phyloP scores from a whole-genome alignment of 2,797 vertebrate genomes.

The Typhlichthys subterraneus region DNA sequence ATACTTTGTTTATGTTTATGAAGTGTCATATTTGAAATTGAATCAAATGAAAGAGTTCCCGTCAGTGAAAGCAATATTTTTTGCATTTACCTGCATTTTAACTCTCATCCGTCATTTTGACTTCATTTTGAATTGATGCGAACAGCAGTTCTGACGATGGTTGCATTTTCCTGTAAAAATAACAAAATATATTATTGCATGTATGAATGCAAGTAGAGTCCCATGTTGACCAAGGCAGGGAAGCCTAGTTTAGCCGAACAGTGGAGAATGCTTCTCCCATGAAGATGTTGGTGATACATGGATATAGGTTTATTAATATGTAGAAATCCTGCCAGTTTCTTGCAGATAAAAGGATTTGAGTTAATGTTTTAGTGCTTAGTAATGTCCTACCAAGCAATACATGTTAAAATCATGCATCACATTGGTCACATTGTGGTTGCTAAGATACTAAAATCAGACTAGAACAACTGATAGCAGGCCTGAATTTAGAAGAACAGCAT shows the following conservation, averaged over 20 bases:
- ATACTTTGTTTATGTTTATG: conserved; percentile 2
- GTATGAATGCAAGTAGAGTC: conserved; percentile 17
- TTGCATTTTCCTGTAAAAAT: conserved; percentile 49
- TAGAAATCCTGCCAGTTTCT: conserved; percentile 11
- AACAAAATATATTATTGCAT: conserved; percentile 37
- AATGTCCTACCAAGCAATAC: conserved; percentile 9
- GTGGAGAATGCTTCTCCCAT: neutral
- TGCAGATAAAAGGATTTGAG: conserved; percentile 17
- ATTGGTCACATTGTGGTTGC: conserved; percentile 31
- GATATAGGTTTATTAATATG: conserved; percentile 13
- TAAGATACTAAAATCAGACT: conserved; percentile 36
- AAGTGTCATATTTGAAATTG: neutral
- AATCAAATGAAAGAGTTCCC: neutral
- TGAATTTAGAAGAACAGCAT: conserved; percentile 7
- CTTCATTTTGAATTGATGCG: conserved; percentile 18
- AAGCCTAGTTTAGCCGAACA: neutral
- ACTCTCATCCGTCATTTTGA: conserved; percentile 38
- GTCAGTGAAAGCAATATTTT: conserved; percentile 1
- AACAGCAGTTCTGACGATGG: conserved; percentile 23
- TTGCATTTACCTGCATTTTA: conserved; percentile 55
- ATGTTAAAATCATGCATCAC: conserved; percentile 8
- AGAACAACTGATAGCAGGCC: neutral
- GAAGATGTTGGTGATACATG: conserved; percentile 13
- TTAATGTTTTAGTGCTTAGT: conserved; percentile 13
- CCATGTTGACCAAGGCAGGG: conserved; percentile 11